These are phyloP conservation scores for Galendromus occidentalis DNA, from an alignment of 1,140 invertebrate genomes.

Conservation along the genomic window DNA sequence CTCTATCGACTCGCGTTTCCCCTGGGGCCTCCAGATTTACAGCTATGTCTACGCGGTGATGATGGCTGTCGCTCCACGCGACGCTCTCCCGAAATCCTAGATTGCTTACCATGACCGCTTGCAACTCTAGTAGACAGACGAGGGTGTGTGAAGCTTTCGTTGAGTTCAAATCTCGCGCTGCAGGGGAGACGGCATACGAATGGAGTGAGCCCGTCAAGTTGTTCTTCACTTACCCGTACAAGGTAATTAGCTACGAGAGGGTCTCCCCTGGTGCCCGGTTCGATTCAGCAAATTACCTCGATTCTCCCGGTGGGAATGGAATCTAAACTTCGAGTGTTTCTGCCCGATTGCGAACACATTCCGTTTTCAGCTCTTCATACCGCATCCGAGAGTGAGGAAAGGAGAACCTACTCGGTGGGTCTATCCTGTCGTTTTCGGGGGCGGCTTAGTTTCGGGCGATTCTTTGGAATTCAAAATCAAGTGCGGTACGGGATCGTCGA, in stretches of 20 bases:
- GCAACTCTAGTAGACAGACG: neutral
- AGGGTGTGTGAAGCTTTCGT: neutral
- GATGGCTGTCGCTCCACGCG: too few species aligned
- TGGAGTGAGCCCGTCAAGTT: neutral
- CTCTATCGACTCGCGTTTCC: too few species aligned
- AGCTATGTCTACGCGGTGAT: too few species aligned
- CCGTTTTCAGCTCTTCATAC: neutral
- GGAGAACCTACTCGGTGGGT: neutral
- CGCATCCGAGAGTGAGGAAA: neutral
- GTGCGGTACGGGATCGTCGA: neutral
- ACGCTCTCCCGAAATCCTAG: too few species aligned
- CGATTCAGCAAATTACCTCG: too few species aligned
- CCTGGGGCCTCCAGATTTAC: too few species aligned
- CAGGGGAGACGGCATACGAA: neutral
- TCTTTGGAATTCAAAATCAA: neutral
- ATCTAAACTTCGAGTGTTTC: too few species aligned
- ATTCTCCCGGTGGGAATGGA: too few species aligned
- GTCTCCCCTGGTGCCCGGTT: too few species aligned
- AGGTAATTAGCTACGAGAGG: neutral
- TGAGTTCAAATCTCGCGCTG: neutral
- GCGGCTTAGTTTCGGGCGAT: neutral
- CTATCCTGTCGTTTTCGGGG: neutral
- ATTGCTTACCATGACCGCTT: too few species aligned
- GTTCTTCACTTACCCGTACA: neutral
- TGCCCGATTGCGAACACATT: neutral